Conservation (phyloP, 1,140 invertebrate species). For the Melitaea cinxia region DNA sequence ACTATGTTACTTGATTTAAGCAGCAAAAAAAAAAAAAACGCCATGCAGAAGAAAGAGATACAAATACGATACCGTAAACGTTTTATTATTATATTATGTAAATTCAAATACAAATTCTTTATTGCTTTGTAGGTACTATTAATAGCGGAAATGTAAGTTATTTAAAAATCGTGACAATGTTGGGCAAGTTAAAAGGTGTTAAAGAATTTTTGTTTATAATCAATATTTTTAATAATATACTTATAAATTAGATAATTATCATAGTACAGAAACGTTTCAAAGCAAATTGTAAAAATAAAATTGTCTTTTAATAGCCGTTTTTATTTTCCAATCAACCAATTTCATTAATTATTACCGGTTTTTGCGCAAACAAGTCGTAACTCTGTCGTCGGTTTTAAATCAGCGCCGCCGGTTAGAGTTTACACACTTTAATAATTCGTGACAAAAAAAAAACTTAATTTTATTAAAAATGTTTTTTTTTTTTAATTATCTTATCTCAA, state of each 20-base stretch:
- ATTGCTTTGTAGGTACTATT: neutral
- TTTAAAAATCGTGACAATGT: neutral
- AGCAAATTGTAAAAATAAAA: too few species aligned
- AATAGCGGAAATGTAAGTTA: neutral
- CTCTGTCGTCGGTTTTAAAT: slow-evolving; percentile 61
- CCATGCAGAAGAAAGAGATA: too few species aligned
- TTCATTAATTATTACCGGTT: slow-evolving; percentile 78
- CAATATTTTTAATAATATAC: too few species aligned
- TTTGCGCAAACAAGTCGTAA: slow-evolving; percentile 62
- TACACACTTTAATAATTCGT: slow-evolving; percentile 44
- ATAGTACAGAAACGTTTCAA: too few species aligned
- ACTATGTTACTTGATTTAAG: too few species aligned
- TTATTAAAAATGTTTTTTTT: neutral
- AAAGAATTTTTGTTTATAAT: neutral
- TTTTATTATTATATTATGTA: neutral
- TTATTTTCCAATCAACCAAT: slow-evolving; percentile 67
- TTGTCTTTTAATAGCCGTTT: slow-evolving; percentile 37
- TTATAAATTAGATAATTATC: too few species aligned
- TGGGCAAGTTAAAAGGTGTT: neutral
- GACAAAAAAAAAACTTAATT: slow-evolving; percentile 3
- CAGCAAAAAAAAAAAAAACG: too few species aligned
- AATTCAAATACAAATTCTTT: neutral
- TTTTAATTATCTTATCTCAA: neutral
- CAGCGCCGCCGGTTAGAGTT: slow-evolving; percentile 26
- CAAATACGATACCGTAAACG: neutral